These are phyloP conservation scores for Papilio demoleus DNA, from an alignment of 2,888 invertebrate species.

Conservation along the genomic window DNA sequence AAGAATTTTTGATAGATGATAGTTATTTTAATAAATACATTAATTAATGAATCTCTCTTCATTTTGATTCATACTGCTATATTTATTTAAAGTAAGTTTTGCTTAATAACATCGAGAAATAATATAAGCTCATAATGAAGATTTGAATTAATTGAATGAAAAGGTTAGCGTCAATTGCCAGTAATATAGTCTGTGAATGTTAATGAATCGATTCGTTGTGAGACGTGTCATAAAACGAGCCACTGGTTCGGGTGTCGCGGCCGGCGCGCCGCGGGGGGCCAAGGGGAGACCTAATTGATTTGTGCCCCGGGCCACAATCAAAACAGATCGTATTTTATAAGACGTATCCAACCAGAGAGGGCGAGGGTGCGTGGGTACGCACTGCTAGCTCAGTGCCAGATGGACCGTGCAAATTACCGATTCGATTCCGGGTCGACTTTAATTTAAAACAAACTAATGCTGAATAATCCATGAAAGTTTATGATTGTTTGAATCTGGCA, in stretches of 20 bases:
- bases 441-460: background rate
- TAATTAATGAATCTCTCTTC: background rate
- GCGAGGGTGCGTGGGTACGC: conserved; percentile 64
- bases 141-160: conserved; percentile 37
- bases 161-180: conserved; percentile 66
- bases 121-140: background rate
- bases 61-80: background rate
- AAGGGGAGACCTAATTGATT: conserved; percentile 80
- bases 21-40: conserved; percentile 19
- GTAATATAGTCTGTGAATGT: conserved; percentile 80
- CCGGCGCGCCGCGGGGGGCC: conserved; percentile 68
- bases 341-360: conserved; percentile 74
- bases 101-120: background rate
- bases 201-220: conserved; percentile 80
- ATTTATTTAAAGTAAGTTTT: background rate
- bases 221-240: conserved; percentile 83
- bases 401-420: conserved; percentile 42
- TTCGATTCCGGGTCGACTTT: conserved; percentile 57
- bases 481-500: too few species aligned
- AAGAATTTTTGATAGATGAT: conserved; percentile 41
- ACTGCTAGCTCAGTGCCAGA: conserved; percentile 44
- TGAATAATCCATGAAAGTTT: background rate
- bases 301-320: conserved; percentile 84
- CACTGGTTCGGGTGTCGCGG: conserved; percentile 80
- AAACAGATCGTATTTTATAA: conserved; percentile 85